Base-by-base conservation (phyloP, 2,888 invertebrate species). In the Dugesia japonica region DNA sequence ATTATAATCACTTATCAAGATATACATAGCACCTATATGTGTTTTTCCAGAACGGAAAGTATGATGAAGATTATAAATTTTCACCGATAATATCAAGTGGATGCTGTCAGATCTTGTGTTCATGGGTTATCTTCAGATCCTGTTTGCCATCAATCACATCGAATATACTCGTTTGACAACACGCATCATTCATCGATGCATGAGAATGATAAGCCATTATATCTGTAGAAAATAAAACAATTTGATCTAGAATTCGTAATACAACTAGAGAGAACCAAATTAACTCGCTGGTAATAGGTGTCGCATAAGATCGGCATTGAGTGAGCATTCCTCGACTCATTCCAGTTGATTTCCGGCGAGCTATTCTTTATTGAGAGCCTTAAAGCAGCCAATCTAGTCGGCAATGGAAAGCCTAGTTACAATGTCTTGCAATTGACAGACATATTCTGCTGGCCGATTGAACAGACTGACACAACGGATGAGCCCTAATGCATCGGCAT, bases 21-120 rank as follows among this genome's bases (percentile, higher is more conserved):
- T 56, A n/a, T 56, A 56, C 56, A 56, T 56, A 9, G 56, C 56
- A 56, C 56, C 56, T 56, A 56, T n/a, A 23, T 56, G 4, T 4
- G 56, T 56, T n/a, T 56, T 23, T 13, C 7, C 56, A 4, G n/a
- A 56, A 23, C 56, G n/a, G 56, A 56, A 56, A 56, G 17, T 56
- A n/a, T 56, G 56, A 56, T 9, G 56, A 56, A 13, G 56, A 56
- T 38, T 38, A 38, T 56, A 56, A 56, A 56, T 20, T 56, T 56
- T 56, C 56, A 56, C 56, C 56, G 56, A 56, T 56, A 56, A 56
- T 56, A 56, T 56, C 56, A 56, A 56, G 56, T 56, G 56, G 56
- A n/a, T 56, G 56, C 56, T 56, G 56, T 56, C 56, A 56, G 56
- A 56, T 56, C 56, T 56, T 56, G 56, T 56, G 56, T 56, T 56